Evolutionary conservation across 2,888 invertebrate species (phyloP).

Genomic region (Odontothrips loti): DNA sequence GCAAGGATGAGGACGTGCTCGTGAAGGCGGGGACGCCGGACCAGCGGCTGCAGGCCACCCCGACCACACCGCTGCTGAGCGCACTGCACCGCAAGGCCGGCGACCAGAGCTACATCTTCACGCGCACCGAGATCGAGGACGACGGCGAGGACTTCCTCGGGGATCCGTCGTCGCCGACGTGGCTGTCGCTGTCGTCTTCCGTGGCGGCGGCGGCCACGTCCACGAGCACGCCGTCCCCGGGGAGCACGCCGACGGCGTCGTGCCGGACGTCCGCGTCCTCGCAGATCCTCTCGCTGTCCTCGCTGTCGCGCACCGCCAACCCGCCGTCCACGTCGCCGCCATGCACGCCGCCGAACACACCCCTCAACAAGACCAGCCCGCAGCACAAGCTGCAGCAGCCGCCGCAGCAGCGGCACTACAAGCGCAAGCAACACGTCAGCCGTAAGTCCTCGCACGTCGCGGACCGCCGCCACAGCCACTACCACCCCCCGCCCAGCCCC

Average conservation of each 20-base stretch:
- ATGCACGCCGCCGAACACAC: conserved; percentile 40
- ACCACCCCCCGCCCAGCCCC: conserved; percentile 41
- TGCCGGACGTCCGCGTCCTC: conserved; percentile 34
- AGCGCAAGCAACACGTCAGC: conserved; percentile 35
- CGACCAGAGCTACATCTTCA: conserved; percentile 22
- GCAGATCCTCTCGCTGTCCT: conserved; percentile 39
- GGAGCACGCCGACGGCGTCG: conserved; percentile 10
- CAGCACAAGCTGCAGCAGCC: conserved; percentile 33
- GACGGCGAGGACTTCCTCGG: conserved; percentile 8
- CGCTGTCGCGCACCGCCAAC: conserved; percentile 29
- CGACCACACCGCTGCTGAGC: conserved; percentile 42
- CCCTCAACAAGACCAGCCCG: conserved; percentile 44
- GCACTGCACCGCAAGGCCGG: conserved; percentile 1
- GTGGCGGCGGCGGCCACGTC: conserved; percentile 50
- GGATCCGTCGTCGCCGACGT: conserved; percentile 38
- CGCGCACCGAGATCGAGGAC: conserved; percentile 17
- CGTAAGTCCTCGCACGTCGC: not conserved
- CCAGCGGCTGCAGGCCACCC: conserved; percentile 43
- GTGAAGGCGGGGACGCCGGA: conserved; percentile 39
- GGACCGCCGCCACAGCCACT: conserved; percentile 46
- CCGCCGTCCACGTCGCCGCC: conserved; percentile 33
- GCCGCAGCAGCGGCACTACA: conserved; percentile 36
- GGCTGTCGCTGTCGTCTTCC: conserved; percentile 38
- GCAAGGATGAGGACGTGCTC: conserved; percentile 53
- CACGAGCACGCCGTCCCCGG: conserved; percentile 43